A percentile compares a stretch with the other conserved stretches of the same genome.
Evolutionary conservation across 2,113 vertebrate genomes (phyloP).

Genomic region (Heterotis niloticus): DNA sequence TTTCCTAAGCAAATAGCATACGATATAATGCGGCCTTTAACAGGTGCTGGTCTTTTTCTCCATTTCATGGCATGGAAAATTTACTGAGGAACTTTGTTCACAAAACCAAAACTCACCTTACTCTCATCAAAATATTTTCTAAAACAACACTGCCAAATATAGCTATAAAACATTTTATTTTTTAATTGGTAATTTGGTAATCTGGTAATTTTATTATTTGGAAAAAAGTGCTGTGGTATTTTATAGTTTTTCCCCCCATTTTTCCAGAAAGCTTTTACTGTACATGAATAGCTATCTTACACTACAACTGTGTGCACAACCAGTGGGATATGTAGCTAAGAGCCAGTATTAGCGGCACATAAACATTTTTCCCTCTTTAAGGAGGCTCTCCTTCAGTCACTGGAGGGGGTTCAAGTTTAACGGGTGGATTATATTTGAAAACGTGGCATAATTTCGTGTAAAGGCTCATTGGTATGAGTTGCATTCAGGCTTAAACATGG

Average conservation of each 20-base stretch:
- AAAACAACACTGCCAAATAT: conserved; percentile 44
- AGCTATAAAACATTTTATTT: conserved; percentile 44
- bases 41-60: conserved; percentile 10
- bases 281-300: conserved; percentile 42
- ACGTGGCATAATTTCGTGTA: not conserved
- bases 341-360: conserved; percentile 42
- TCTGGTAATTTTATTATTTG: conserved; percentile 55
- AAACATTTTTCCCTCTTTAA: conserved; percentile 37
- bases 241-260: conserved; percentile 43
- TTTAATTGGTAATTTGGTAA: conserved; percentile 24
- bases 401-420: not conserved
- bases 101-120: conserved; percentile 30
- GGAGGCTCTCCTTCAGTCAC: not conserved
- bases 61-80: conserved; percentile 26
- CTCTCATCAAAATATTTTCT: conserved; percentile 29
- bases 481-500: conserved; percentile 37
- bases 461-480: conserved; percentile 32
- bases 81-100: conserved; percentile 30
- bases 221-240: conserved; percentile 48
- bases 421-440: not conserved
- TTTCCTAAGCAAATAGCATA: not conserved
- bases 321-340: conserved; percentile 44
- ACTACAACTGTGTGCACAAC: conserved; percentile 35
- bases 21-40: not conserved
- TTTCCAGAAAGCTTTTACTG: conserved; percentile 54